Evolutionary conservation across 53 echinoderm and acorn worm species (phyloP).

Genomic region (Astropecten irregularis): DNA sequence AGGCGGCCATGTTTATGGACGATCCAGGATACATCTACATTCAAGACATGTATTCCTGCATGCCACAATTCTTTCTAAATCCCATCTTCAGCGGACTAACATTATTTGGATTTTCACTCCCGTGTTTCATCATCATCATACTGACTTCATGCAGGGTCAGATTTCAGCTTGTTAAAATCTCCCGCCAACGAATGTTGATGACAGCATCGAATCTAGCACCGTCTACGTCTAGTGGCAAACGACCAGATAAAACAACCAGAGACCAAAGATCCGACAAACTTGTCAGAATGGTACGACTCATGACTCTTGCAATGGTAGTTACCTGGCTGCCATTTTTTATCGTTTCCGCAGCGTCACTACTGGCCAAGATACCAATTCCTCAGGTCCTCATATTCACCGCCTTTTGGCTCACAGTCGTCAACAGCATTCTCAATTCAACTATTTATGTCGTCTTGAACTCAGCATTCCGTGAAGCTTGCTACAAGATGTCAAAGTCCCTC

Average conservation of each 20-base stretch:
- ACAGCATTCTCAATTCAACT: neutral
- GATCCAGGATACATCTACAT: neutral
- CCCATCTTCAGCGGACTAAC: neutral
- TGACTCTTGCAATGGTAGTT: neutral
- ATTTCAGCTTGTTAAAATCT: neutral
- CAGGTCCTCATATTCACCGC: neutral
- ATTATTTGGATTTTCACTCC: neutral
- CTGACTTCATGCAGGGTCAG: neutral
- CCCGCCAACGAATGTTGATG: neutral
- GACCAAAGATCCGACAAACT: neutral
- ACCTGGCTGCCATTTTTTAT: neutral
- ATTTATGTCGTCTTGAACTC: neutral
- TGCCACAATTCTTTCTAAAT: neutral
- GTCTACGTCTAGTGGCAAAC: neutral
- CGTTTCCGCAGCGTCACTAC: neutral
- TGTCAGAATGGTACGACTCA: neutral
- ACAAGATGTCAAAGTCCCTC: neutral
- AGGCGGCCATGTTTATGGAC: neutral
- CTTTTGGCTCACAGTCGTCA: neutral
- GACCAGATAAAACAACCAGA: too few relatives aligned
- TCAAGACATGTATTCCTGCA: neutral
- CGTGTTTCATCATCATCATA: neutral
- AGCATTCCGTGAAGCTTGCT: neutral
- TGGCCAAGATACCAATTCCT: neutral
- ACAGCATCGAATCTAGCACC: neutral